These are phyloP conservation scores for Amphibalanus amphitrite DNA, from an alignment of 1,140 invertebrate species.

Conservation along the genomic window DNA sequence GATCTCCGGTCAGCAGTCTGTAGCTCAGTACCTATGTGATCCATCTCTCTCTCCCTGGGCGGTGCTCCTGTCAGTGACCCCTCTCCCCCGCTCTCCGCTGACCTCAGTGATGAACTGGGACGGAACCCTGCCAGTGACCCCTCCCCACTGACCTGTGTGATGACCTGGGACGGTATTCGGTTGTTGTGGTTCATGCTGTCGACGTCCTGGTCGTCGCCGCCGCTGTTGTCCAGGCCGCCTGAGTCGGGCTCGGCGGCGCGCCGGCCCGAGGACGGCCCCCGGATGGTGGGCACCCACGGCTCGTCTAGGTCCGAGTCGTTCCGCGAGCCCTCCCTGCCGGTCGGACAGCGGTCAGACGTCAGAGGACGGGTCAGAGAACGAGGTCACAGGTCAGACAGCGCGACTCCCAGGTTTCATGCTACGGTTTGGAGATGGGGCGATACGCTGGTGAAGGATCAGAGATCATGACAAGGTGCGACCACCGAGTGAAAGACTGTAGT, in stretches of 20 bases:
- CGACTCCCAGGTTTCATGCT: too few species aligned
- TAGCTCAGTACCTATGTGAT: too few species aligned
- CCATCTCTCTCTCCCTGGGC: too few species aligned
- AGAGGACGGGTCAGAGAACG: too few species aligned
- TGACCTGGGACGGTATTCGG: constrained; percentile 19
- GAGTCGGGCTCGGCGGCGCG: neutral
- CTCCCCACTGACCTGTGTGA: constrained; percentile 10
- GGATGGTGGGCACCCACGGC: constrained; percentile 83
- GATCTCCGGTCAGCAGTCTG: too few species aligned
- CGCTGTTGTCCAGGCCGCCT: neutral
- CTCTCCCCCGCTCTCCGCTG: neutral
- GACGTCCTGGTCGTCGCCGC: constrained; percentile 14
- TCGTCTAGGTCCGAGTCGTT: constrained; percentile 65
- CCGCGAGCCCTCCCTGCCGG: constrained; percentile 54
- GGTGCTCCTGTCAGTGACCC: too few species aligned
- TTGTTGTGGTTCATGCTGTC: constrained; percentile 25
- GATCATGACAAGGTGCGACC: too few species aligned
- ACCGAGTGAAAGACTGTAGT: too few species aligned
- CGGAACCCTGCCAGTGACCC: neutral
- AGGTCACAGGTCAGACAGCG: too few species aligned
- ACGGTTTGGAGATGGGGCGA: too few species aligned
- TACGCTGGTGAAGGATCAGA: too few species aligned
- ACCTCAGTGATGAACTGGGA: neutral
- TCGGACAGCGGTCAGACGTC: too few species aligned
- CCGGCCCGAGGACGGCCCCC: constrained; percentile 35